Base-by-base conservation (phyloP, 2,888 invertebrate genomes). In the Podotricha telesiphe region DNA sequence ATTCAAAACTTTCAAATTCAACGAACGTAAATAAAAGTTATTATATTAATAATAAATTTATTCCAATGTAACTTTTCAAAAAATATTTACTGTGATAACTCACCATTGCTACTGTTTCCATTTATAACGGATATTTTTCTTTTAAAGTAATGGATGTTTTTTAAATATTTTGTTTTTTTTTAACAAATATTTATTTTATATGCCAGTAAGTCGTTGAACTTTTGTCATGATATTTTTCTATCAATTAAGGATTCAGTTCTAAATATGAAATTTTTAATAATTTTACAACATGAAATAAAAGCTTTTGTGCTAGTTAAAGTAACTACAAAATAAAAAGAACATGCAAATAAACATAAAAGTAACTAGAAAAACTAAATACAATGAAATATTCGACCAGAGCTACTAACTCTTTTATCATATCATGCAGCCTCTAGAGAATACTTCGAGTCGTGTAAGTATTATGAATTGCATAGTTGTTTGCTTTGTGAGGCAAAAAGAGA, bases 371-470 rank as follows among this genome's bases (percentile, higher is more conserved):
- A 28, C 8, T 28, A 28, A 28, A 3, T 28, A 10, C 8, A n/a
- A n/a, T n/a, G 10, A 53, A 28, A 28, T 53, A 53, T 28, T 53
- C 22, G n/a, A 28, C n/a, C 53, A 28, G n/a, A 53, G 51, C 28
- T 53, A 28, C 28, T 53, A 0, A n/a, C 53, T 28, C 53, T 28
- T 53, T 67, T 67, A 61, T 61, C 53, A 48, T 61, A 67, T 53
- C 67, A 34, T 45, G 61, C 50, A 61, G 59, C 17, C 34, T 61
- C 51, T 51, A 17, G 51, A 51, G 59, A 59, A 67, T 53, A 61
- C 58, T 67, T 42, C 34, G 51, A 45, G 34, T 20, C 19, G 51
- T 51, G 28, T 59, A 59, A 61, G 59, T 45, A 51, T 40, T 20
- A 50, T 59, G 51, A 51, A 51, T 51, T 51, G 51, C 22, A 51